Conservation (phyloP, 2,888 invertebrate species). For the Ormyrus pomaceus region DNA sequence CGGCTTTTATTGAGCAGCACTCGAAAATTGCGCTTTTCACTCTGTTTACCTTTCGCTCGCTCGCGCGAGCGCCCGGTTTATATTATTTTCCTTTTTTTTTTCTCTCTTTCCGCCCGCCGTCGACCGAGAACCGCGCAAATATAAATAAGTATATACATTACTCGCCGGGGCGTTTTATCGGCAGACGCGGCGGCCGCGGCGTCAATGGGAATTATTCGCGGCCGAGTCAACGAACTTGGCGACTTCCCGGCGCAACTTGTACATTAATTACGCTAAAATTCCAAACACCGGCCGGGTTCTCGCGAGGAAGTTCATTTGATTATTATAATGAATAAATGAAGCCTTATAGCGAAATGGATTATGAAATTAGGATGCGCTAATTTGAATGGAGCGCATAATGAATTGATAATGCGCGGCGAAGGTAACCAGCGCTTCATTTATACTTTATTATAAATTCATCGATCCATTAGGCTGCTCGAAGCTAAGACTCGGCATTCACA, state of each 20-base stretch:
- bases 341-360: slow-evolving; percentile 26
- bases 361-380: slow-evolving; percentile 44
- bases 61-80: background rate
- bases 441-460: slow-evolving; percentile 42
- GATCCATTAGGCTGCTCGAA: slow-evolving; percentile 35
- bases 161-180: background rate
- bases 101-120: background rate
- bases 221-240: too few species aligned
- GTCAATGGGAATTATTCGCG: too few species aligned
- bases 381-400: slow-evolving; percentile 35
- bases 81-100: background rate
- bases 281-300: slow-evolving; percentile 10
- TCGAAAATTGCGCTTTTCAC: slow-evolving; percentile 37
- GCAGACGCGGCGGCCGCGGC: background rate
- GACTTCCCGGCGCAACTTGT: background rate
- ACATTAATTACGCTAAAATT: slow-evolving; percentile 30
- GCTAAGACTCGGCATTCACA: background rate
- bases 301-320: slow-evolving; percentile 31
- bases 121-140: background rate
- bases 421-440: slow-evolving; percentile 11
- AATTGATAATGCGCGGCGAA: slow-evolving; percentile 42
- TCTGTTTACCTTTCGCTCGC: background rate
- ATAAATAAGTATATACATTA: slow-evolving; percentile 13
- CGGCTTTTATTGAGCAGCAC: slow-evolving; percentile 17
- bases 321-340: slow-evolving; percentile 32